These are phyloP conservation scores for Hemiprocne comata DNA, from an alignment of 2,113 vertebrate genomes.

Conservation along the genomic window DNA sequence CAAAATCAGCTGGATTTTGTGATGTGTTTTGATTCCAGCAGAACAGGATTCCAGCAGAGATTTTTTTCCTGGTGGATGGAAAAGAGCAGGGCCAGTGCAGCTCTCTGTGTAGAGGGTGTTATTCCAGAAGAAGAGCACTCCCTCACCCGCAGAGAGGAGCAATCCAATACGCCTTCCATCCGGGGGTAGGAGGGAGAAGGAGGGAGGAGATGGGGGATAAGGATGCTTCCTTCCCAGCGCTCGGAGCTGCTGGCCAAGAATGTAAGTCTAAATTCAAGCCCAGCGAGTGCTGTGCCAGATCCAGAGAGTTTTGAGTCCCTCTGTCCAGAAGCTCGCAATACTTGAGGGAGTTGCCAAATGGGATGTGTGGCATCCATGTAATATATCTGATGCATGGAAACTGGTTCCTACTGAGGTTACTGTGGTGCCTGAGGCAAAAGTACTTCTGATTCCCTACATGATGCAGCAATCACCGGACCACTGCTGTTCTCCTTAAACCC, in stretches of 20 bases:
- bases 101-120: neutral
- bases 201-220: neutral
- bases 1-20: neutral
- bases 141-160: neutral
- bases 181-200: neutral
- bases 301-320: slow-evolving; percentile 51
- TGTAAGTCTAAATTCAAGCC: slow-evolving; percentile 29
- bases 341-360: slow-evolving; percentile 39
- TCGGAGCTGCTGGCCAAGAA: slow-evolving; percentile 22
- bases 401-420: slow-evolving; percentile 17
- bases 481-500: neutral
- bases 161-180: slow-evolving; percentile 20
- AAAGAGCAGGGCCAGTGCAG: neutral
- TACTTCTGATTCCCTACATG: slow-evolving; percentile 6
- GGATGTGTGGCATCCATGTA: slow-evolving; percentile 49
- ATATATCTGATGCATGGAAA: slow-evolving; percentile 38
- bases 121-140: slow-evolving; percentile 28
- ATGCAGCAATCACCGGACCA: neutral
- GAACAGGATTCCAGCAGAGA: neutral
- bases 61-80: neutral
- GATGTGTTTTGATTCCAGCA: slow-evolving; percentile 16
- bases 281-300: neutral
- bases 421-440: slow-evolving; percentile 29
- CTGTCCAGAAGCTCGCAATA: slow-evolving; percentile 46
- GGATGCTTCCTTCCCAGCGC: slow-evolving; percentile 9